phyloP scores from a whole-genome alignment of 2,888 invertebrate species.

The Nebria salina region DNA sequence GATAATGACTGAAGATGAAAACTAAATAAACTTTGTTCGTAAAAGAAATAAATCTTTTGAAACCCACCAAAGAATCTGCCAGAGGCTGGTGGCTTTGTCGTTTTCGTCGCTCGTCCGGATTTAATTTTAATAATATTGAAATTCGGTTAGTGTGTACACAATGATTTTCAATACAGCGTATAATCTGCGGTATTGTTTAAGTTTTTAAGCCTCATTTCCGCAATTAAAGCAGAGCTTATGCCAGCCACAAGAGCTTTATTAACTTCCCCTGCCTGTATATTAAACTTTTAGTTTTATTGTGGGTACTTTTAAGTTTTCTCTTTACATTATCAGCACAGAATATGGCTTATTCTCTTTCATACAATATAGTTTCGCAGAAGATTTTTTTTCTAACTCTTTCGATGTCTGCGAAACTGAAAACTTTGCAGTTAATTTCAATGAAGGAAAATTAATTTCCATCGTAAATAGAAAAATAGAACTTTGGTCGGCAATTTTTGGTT shows the following conservation, averaged over 20 bases:
- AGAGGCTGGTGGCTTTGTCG: neutral
- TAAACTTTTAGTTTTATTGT: conserved; percentile 9
- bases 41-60: neutral
- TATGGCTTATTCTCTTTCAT: no score
- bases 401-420: neutral
- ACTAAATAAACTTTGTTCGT: neutral
- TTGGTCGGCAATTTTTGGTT: neutral
- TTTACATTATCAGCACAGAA: neutral
- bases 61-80: neutral
- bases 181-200: conserved; percentile 55
- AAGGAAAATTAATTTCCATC: conserved; percentile 2
- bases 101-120: neutral
- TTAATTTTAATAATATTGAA: conserved; percentile 22
- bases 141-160: conserved; percentile 28
- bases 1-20: neutral
- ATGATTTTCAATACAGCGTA: conserved; percentile 42
- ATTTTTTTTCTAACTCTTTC: neutral
- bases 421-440: conserved; percentile 1
- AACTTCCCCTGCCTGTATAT: conserved; percentile 54
- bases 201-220: conserved; percentile 60
- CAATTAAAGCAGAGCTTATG: conserved; percentile 57
- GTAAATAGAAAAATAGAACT: neutral
- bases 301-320: conserved; percentile 18
- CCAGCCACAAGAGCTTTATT: conserved; percentile 53
- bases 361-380: no score